Evolutionary conservation across 1,140 invertebrate genomes (phyloP).

Genomic region (Parasteatoda tepidariorum): DNA sequence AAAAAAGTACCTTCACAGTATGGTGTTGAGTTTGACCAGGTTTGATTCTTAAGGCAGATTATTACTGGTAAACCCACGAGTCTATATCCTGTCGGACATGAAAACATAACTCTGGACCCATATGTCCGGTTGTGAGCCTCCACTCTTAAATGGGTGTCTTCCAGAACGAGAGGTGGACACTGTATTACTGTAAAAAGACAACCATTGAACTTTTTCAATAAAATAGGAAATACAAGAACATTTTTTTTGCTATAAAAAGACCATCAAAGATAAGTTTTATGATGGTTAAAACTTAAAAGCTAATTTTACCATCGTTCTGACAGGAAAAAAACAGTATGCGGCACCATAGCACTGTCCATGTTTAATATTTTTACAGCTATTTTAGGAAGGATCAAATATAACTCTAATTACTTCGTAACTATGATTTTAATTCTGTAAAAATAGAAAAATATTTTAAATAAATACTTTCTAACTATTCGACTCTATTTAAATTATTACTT

Average conservation of each 20-base stretch:
- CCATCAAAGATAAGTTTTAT: no score
- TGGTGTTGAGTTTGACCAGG: constrained; percentile 73
- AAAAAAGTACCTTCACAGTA: constrained; percentile 63
- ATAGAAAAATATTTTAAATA: background rate
- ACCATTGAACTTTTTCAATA: no score
- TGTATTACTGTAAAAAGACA: constrained; percentile 75
- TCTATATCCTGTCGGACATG: constrained; percentile 84
- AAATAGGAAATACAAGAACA: no score
- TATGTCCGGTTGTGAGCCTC: constrained; percentile 76
- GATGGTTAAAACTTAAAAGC: no score
- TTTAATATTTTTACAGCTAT: no score
- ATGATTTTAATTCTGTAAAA: background rate
- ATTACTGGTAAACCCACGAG: constrained; percentile 79
- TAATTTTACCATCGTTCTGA: no score
- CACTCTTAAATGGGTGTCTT: constrained; percentile 72
- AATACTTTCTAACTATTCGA: no score
- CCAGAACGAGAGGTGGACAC: constrained; percentile 70
- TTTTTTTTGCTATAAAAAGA: no score
- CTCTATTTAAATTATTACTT: no score
- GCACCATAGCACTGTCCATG: no score
- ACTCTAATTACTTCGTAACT: background rate
- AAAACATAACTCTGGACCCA: constrained; percentile 79
- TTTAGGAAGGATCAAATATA: no score
- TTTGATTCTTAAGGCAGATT: constrained; percentile 80
- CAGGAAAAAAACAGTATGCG: no score